Conservation (phyloP, 2,888 invertebrate genomes). For the Epinotia ramella region DNA sequence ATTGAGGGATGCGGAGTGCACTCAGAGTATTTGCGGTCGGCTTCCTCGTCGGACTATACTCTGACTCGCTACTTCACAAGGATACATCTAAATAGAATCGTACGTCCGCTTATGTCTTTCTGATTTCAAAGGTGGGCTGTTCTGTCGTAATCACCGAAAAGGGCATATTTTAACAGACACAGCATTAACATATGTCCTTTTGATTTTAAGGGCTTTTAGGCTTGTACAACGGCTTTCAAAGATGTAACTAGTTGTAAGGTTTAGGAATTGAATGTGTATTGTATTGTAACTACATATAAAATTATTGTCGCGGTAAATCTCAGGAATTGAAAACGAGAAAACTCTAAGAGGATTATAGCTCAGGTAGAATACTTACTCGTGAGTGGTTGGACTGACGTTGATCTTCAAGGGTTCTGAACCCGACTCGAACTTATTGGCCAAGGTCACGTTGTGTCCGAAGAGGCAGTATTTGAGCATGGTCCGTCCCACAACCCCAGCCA, state of each 20-base stretch:
- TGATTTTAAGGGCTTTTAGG: too few relatives aligned
- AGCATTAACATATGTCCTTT: too few relatives aligned
- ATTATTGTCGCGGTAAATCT: too few relatives aligned
- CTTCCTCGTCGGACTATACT: neutral
- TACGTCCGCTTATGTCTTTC: neutral
- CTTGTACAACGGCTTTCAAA: too few relatives aligned
- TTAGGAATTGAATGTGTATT: too few relatives aligned
- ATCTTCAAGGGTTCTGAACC: constrained; percentile 95
- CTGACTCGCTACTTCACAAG: neutral
- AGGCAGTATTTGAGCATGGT: constrained; percentile 97
- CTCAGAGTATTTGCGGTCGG: constrained; percentile 29
- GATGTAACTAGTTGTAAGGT: too few relatives aligned
- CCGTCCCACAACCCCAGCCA: constrained; percentile 97
- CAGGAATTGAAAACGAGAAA: too few relatives aligned
- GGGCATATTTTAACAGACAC: too few relatives aligned
- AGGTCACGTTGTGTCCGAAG: constrained; percentile 97
- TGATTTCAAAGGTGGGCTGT: neutral
- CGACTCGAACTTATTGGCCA: constrained; percentile 98
- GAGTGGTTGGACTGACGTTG: constrained; percentile 97
- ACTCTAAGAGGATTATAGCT: too few relatives aligned
- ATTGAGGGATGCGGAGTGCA: constrained; percentile 18
- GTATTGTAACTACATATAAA: too few relatives aligned
- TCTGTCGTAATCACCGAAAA: neutral
- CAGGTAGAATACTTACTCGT: constrained; percentile 88
- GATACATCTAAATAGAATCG: neutral